These are phyloP conservation scores for Stichopus chloronotus DNA, from an alignment of 35 echinoderm and acorn worm species.

Conservation along the genomic window DNA sequence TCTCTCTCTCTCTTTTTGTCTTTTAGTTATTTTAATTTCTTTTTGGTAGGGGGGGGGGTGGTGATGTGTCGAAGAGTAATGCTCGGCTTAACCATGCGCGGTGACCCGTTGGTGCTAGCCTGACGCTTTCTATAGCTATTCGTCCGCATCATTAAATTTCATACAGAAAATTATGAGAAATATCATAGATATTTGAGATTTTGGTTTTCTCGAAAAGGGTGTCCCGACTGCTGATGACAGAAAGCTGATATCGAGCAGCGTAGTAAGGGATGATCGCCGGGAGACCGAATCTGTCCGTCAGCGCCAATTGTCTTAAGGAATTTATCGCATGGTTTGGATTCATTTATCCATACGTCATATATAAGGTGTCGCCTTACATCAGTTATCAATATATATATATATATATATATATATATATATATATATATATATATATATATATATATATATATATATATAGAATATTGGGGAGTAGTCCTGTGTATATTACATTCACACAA, in stretches of 20 bases:
- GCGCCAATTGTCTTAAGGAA: conserved; percentile 25
- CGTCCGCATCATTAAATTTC: conserved; percentile 53
- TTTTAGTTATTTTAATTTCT: too few relatives aligned
- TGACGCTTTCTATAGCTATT: conserved; percentile 19
- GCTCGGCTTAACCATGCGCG: conserved; percentile 33
- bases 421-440: too few relatives aligned
- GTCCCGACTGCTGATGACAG: background rate
- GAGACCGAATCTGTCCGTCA: conserved; percentile 12
- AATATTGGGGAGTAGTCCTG: too few relatives aligned
- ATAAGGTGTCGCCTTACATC: background rate
- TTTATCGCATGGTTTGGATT: background rate
- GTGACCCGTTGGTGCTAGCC: conserved; percentile 38
- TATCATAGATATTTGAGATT: conserved; percentile 33
- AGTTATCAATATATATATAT: background rate
- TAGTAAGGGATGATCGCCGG: background rate
- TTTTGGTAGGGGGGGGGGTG: too few relatives aligned
- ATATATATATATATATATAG: too few relatives aligned
- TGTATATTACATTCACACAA: too few relatives aligned
- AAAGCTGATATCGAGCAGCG: conserved; percentile 6
- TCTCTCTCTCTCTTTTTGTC: too few relatives aligned
- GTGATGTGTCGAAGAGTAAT: background rate
- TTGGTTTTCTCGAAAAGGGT: conserved; percentile 9
- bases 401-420: too few relatives aligned
- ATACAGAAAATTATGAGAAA: background rate
- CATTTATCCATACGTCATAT: background rate